Evolutionary conservation across 2,797 vertebrate genomes (phyloP).

Genomic region (Oryzias dopingdopingensis): DNA sequence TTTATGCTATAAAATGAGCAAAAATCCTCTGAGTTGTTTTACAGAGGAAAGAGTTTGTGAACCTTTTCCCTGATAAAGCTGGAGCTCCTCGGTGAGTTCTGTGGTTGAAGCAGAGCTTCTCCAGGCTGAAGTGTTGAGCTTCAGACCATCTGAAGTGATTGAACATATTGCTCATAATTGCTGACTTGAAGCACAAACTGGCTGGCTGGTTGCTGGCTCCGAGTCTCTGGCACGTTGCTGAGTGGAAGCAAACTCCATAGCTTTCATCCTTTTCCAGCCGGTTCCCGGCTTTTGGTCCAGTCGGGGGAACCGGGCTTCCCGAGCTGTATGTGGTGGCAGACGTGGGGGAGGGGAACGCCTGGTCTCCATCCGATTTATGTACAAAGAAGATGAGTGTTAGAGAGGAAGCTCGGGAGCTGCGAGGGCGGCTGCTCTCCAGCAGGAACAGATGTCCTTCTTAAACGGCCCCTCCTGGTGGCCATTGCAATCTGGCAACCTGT

Average conservation of each 20-base stretch:
- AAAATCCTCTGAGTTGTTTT: not conserved
- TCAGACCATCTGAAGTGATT: not conserved
- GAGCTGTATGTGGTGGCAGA: slow-evolving; percentile 10
- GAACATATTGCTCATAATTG: slow-evolving; percentile 28
- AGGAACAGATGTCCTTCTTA: slow-evolving; percentile 82
- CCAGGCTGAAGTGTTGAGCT: slow-evolving; percentile 11
- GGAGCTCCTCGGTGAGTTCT: not conserved
- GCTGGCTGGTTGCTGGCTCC: slow-evolving; percentile 16
- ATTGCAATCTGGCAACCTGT: slow-evolving; percentile 75
- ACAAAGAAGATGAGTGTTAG: slow-evolving; percentile 61
- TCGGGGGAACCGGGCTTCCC: not conserved
- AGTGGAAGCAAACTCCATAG: slow-evolving; percentile 12
- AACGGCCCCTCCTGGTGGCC: slow-evolving; percentile 79
- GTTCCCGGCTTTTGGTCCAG: slow-evolving; percentile 16
- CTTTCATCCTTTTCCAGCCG: slow-evolving; percentile 36
- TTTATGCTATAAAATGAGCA: too few relatives aligned
- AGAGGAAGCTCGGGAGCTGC: slow-evolving; percentile 57
- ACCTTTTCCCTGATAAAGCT: too few relatives aligned
- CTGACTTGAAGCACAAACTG: slow-evolving; percentile 24
- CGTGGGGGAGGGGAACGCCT: not conserved
- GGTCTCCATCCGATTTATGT: slow-evolving; percentile 43
- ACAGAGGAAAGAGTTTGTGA: not conserved
- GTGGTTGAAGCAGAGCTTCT: slow-evolving; percentile 4
- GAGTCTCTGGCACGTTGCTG: slow-evolving; percentile 17
- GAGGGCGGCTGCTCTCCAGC: slow-evolving; percentile 72